These are phyloP conservation scores for Anthopleura sola DNA, from an alignment of 64 coral and sea anemone genomes.

Conservation along the genomic window DNA sequence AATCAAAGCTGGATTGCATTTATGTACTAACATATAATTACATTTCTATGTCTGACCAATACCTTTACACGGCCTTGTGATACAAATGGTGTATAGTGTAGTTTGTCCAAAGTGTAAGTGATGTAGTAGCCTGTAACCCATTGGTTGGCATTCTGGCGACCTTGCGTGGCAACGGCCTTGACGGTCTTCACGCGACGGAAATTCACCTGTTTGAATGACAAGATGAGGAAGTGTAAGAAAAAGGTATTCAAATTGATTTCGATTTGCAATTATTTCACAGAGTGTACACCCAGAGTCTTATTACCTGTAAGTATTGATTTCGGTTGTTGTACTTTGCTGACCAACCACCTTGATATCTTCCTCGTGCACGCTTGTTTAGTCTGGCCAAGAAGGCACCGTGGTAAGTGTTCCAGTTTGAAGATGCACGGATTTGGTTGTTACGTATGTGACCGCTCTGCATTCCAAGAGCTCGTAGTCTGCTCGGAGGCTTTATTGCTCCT, in stretches of 20 bases:
- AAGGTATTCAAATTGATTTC: too few relatives aligned
- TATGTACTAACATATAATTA: too few relatives aligned
- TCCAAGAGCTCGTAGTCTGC: slow-evolving; percentile 18
- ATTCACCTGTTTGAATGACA: too few relatives aligned
- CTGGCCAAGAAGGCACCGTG: slow-evolving; percentile 40
- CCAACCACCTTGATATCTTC: slow-evolving; percentile 28
- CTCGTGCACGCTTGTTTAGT: slow-evolving; percentile 32
- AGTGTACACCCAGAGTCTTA: not conserved
- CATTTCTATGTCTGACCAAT: not conserved
- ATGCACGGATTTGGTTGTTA: slow-evolving; percentile 54
- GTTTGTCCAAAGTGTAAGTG: too few relatives aligned
- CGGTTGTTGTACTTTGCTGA: slow-evolving; percentile 31
- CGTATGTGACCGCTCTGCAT: slow-evolving; percentile 49
- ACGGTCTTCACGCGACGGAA: too few relatives aligned
- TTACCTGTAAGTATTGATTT: slow-evolving; percentile 54
- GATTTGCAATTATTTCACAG: too few relatives aligned
- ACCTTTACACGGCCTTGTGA: not conserved
- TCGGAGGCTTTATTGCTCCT: not conserved
- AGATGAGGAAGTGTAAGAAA: not conserved
- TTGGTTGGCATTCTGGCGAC: too few relatives aligned
- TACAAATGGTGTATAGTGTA: too few relatives aligned
- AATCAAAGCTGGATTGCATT: too few relatives aligned
- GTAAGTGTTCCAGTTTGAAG: slow-evolving; percentile 24
- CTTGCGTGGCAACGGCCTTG: too few relatives aligned
- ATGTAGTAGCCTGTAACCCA: too few relatives aligned